phyloP scores from a whole-genome alignment of 2,888 invertebrate genomes.

The Furcula furcula region DNA sequence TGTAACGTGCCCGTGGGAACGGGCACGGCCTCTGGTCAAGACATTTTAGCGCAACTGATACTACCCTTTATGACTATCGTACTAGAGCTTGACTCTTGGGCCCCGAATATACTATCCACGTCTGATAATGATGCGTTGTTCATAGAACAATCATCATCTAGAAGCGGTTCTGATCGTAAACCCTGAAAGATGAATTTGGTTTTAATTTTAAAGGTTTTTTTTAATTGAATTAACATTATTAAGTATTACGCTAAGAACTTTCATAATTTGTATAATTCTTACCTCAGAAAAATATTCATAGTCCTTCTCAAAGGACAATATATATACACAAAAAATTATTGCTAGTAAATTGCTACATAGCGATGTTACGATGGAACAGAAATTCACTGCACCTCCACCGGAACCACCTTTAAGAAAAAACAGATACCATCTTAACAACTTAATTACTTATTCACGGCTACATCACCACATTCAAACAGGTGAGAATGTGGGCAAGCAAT shows the following conservation, averaged over 20 bases:
- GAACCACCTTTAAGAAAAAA: slow-evolving; percentile 52
- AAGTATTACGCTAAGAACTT: too few relatives aligned
- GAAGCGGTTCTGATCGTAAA: slow-evolving; percentile 60
- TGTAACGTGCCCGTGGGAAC: slow-evolving; percentile 52
- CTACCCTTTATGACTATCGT: slow-evolving; percentile 64
- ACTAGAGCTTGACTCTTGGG: slow-evolving; percentile 56
- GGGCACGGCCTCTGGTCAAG: slow-evolving; percentile 78
- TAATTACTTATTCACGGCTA: too few relatives aligned
- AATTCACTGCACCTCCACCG: slow-evolving; percentile 43
- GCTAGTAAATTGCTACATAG: slow-evolving; percentile 65
- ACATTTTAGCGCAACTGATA: slow-evolving; percentile 49
- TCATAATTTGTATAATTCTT: slow-evolving; percentile 12
- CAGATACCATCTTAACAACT: neutral
- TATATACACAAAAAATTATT: slow-evolving; percentile 68
- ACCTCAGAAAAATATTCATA: slow-evolving; percentile 73
- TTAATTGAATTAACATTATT: neutral
- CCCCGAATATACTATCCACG: slow-evolving; percentile 58
- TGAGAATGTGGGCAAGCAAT: too few relatives aligned
- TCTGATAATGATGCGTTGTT: slow-evolving; percentile 59
- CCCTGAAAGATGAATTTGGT: slow-evolving; percentile 54
- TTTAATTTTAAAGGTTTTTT: neutral
- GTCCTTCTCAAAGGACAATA: slow-evolving; percentile 71
- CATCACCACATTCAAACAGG: too few relatives aligned
- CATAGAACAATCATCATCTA: slow-evolving; percentile 66
- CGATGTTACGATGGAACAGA: slow-evolving; percentile 62